Evolutionary conservation across 2,113 vertebrate species (phyloP).

Genomic region (Mirounga angustirostris): DNA sequence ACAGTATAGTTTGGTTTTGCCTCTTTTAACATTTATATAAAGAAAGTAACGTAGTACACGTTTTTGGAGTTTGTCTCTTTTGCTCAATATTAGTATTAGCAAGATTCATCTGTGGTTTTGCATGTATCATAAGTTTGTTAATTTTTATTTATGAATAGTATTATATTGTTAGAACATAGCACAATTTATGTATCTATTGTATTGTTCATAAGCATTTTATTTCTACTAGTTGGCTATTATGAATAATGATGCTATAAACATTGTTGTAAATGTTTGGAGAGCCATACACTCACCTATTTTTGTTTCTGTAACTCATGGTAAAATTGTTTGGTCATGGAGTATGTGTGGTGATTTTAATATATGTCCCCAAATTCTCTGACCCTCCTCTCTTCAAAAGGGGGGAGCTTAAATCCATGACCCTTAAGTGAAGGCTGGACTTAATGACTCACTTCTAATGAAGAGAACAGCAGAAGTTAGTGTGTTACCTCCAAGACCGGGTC

Average conservation of each 20-base stretch:
- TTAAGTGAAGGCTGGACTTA: neutral
- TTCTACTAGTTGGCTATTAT: neutral
- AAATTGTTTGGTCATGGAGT: neutral
- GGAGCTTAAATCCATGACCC: neutral
- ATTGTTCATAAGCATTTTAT: neutral
- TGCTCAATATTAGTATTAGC: conserved; percentile 1
- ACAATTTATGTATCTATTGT: neutral
- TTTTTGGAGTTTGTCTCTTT: neutral
- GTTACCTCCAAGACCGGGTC: neutral
- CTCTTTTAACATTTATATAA: conserved; percentile 27
- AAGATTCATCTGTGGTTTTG: neutral
- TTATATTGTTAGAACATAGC: conserved; percentile 19
- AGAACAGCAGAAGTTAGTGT: conserved; percentile 34
- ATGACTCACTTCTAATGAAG: conserved; percentile 34
- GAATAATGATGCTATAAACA: neutral
- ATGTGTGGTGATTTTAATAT: conserved; percentile 22
- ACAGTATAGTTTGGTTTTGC: neutral
- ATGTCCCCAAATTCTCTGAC: neutral
- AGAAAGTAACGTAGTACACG: neutral
- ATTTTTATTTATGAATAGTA: conserved; percentile 36
- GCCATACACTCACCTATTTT: neutral
- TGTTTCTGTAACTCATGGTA: conserved; percentile 12
- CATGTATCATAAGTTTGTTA: neutral
- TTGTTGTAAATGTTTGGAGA: neutral
- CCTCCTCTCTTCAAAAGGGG: neutral